These are phyloP conservation scores for Rhagium mordax DNA, from an alignment of 2,888 invertebrate genomes.

Conservation along the genomic window DNA sequence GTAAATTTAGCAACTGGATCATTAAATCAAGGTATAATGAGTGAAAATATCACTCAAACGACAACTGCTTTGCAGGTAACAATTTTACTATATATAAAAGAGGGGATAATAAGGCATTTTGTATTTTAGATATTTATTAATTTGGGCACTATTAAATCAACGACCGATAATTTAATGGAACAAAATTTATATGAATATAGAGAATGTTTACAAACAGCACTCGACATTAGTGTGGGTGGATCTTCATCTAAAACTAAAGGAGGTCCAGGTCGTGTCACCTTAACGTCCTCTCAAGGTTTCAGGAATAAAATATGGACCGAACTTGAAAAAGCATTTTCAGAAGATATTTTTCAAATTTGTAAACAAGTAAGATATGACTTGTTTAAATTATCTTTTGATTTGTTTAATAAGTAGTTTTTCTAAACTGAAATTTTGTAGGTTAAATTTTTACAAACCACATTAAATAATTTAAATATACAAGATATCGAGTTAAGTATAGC, in stretches of 20 bases:
- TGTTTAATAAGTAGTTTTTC: constrained; percentile 11
- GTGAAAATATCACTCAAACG: constrained; percentile 79
- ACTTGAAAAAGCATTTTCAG: constrained; percentile 88
- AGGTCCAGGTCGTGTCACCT: constrained; percentile 74
- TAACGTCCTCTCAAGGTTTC: constrained; percentile 70
- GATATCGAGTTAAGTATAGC: constrained; percentile 71
- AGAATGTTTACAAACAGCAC: constrained; percentile 71
- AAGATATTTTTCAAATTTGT: constrained; percentile 81
- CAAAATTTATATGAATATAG: constrained; percentile 72
- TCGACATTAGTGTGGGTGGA: constrained; percentile 68
- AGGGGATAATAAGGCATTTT: neutral
- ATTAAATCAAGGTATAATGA: constrained; percentile 84
- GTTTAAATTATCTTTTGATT: neutral
- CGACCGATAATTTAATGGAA: constrained; percentile 72
- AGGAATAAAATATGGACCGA: constrained; percentile 88
- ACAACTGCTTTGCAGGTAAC: constrained; percentile 78
- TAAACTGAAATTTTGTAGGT: constrained; percentile 63
- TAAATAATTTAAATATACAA: constrained; percentile 70
- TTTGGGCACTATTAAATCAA: constrained; percentile 70
- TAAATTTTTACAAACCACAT: constrained; percentile 71
- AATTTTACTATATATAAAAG: neutral
- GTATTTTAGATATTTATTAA: constrained; percentile 67
- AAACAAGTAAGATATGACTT: constrained; percentile 73
- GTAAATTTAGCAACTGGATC: constrained; percentile 86
- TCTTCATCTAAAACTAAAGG: constrained; percentile 60